Percentiles rank a stretch among this genome's conserved stretches.
These are phyloP conservation scores for Kobus ellipsiprymnus DNA, from an alignment of 2,113 vertebrate genomes.

Conservation along the genomic window DNA sequence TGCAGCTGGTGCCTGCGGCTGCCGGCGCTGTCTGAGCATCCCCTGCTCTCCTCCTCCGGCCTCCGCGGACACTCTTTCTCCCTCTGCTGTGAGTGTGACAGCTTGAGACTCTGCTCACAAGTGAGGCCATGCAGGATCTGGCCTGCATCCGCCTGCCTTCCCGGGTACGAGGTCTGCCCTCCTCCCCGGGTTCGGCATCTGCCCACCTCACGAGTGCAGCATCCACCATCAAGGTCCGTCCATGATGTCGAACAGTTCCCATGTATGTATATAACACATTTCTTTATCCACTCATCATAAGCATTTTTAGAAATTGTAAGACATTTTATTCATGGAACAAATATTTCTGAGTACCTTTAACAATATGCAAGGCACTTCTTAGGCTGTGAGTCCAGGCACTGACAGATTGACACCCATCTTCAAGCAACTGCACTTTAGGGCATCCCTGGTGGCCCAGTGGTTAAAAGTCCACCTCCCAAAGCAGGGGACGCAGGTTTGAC, in stretches of 20 bases:
- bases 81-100: neutral
- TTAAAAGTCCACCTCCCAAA: neutral
- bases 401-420: neutral
- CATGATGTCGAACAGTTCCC: neutral
- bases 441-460: neutral
- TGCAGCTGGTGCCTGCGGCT: neutral
- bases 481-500: neutral
- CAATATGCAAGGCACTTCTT: neutral
- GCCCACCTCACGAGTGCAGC: neutral
- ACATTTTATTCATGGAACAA: neutral
- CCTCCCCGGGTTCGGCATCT: neutral
- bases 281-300: neutral
- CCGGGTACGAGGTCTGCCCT: neutral
- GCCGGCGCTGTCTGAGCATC: neutral
- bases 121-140: no score
- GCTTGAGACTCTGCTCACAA: neutral
- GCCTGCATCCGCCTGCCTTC: neutral
- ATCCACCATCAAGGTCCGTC: no score
- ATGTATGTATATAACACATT: fast-evolving
- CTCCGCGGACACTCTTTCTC: no score
- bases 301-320: neutral
- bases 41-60: fast-evolving
- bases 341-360: neutral
- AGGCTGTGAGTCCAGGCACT: neutral
- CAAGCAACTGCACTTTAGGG: neutral